Conservation (phyloP, 1,140 invertebrate genomes). For the Drosophila seguyi region DNA sequence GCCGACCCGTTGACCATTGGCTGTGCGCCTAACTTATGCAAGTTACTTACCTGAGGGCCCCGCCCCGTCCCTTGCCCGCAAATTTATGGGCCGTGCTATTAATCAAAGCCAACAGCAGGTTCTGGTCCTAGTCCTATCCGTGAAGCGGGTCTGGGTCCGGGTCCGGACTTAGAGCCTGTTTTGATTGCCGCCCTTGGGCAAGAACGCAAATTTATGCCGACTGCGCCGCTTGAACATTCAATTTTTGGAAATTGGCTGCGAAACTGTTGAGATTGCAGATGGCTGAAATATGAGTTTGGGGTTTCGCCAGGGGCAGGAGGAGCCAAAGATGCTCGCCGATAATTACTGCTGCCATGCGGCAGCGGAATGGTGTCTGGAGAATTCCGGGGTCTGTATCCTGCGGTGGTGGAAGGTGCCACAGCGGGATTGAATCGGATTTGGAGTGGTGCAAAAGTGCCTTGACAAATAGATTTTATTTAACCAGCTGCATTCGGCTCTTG, state of each 20-base stretch:
- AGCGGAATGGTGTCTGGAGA: neutral
- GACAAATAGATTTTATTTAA: constrained; percentile 23
- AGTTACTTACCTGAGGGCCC: constrained; percentile 50
- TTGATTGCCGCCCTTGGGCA: constrained; percentile 25
- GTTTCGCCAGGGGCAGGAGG: neutral
- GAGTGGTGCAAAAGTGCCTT: neutral
- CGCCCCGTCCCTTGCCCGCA: neutral
- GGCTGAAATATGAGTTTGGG: constrained; percentile 40
- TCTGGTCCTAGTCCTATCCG: neutral
- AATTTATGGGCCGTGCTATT: constrained; percentile 59
- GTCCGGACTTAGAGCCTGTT: constrained; percentile 23
- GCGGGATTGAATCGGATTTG: neutral
- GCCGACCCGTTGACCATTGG: constrained; percentile 45
- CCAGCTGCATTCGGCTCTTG: constrained; percentile 31
- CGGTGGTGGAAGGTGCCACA: neutral
- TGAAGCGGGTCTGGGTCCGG: neutral
- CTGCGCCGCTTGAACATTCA: constrained; percentile 39
- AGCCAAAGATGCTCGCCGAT: constrained; percentile 9
- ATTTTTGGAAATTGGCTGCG: constrained; percentile 51
- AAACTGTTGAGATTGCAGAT: constrained; percentile 50
- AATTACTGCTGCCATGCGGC: constrained; percentile 18
- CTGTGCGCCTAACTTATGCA: constrained; percentile 46
- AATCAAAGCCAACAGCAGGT: constrained; percentile 55
- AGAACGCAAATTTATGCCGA: constrained; percentile 37
- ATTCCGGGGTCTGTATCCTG: neutral